phyloP scores from a whole-genome alignment of 2,113 vertebrate genomes.

The Tylochromis polylepis region DNA sequence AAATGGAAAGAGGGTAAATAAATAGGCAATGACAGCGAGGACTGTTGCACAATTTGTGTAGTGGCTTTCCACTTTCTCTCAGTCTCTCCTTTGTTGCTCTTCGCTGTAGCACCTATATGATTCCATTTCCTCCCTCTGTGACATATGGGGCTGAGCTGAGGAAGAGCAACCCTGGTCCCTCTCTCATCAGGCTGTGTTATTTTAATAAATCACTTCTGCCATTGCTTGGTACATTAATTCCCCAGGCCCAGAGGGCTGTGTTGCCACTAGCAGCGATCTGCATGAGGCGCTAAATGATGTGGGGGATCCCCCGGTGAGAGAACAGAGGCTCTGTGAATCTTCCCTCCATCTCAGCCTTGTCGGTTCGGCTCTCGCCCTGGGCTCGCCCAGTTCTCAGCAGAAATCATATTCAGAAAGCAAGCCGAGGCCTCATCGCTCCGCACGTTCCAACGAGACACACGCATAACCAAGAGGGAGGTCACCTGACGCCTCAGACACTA shows the following conservation, averaged over 20 bases:
- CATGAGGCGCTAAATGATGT: slow-evolving; percentile 45
- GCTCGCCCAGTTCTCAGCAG: slow-evolving; percentile 30
- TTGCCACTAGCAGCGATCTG: slow-evolving; percentile 52
- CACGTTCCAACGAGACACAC: slow-evolving; percentile 50
- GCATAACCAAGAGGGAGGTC: slow-evolving; percentile 4
- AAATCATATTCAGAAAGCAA: slow-evolving; percentile 44
- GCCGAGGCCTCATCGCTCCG: slow-evolving; percentile 1
- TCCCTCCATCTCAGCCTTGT: slow-evolving; percentile 30
- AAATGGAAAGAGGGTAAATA: slow-evolving; percentile 67
- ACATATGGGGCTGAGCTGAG: slow-evolving; percentile 12
- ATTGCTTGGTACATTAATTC: slow-evolving; percentile 48
- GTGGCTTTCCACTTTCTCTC: slow-evolving; percentile 40
- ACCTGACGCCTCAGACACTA: slow-evolving; percentile 31
- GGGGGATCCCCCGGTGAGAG: slow-evolving; percentile 51
- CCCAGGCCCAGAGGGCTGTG: slow-evolving; percentile 37
- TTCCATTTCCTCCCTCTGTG: slow-evolving; percentile 35
- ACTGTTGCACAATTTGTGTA: slow-evolving; percentile 50
- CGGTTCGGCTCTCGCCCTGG: slow-evolving; percentile 43
- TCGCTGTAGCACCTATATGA: slow-evolving; percentile 9
- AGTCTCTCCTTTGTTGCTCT: not conserved
- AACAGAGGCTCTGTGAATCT: slow-evolving; percentile 48
- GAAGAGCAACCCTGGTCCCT: slow-evolving; percentile 22
- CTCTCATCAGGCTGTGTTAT: slow-evolving; percentile 42
- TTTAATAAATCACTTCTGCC: slow-evolving; percentile 54
- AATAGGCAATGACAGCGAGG: slow-evolving; percentile 66